Percentiles rank a stretch among this genome's conserved stretches.
These are phyloP conservation scores for Caenorhabditis latens DNA, from an alignment of 1,140 invertebrate genomes.

Conservation along the genomic window DNA sequence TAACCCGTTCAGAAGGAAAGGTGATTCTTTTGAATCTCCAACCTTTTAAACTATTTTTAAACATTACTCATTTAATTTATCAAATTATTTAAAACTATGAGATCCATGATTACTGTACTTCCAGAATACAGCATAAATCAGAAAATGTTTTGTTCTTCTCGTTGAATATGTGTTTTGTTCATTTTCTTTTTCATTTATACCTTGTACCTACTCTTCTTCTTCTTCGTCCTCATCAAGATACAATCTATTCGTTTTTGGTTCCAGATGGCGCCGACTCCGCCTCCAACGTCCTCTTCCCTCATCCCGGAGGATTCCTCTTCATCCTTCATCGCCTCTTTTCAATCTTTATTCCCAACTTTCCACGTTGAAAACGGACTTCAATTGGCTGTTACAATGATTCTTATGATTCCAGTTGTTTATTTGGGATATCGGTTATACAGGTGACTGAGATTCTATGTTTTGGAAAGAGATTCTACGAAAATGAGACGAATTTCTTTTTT, in stretches of 20 bases:
- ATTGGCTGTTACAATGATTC: conserved; percentile 36
- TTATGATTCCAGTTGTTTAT: conserved; percentile 38
- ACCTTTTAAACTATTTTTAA: no score
- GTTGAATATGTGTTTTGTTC: neutral
- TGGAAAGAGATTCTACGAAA: neutral
- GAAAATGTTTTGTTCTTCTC: no score
- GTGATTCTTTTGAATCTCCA: no score
- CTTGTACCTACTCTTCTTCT: conserved; percentile 12
- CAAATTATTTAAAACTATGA: no score
- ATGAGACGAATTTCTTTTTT: no score
- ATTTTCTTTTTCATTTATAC: neutral
- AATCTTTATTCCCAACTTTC: conserved; percentile 12
- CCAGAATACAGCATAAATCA: no score
- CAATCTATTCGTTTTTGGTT: conserved; percentile 19
- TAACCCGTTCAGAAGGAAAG: no score
- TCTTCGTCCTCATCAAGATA: conserved; percentile 20
- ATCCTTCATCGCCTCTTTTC: conserved; percentile 43
- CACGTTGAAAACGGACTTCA: conserved; percentile 35
- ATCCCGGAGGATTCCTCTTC: conserved; percentile 20
- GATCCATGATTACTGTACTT: no score
- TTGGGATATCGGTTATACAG: conserved; percentile 43
- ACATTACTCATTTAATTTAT: no score
- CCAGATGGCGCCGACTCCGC: conserved; percentile 44
- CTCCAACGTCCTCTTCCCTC: conserved; percentile 13
- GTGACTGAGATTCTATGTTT: neutral